Evolutionary conservation across 1,140 invertebrate genomes (phyloP), one percentile per base, ranked within the genome.

Genomic region (Drosophila willistoni): DNA sequence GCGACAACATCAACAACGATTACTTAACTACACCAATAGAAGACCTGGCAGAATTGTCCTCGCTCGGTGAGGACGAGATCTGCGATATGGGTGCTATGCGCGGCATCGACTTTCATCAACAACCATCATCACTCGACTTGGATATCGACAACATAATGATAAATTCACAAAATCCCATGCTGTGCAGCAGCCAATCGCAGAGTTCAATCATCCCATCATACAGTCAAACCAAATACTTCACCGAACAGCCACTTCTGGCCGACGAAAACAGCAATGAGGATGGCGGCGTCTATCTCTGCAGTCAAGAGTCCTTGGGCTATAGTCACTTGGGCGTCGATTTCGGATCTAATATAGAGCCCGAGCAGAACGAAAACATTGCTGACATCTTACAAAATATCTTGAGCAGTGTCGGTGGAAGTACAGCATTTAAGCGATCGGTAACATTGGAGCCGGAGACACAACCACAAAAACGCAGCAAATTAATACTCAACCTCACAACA

Each of bases 301-400:
- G 83, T 41, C 83, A 87, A 54, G 68, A 70, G 42, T 82, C 83
- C 10, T 44, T 86, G 67, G 82, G 82, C 71, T 67, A 82, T 62
- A 64, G 82, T 68, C 75, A 56, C 12, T 39, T 62, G 54, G 76
- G 10, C 36, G 56, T 61, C 34, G 73, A 63, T 25, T 68, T 67
- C 17, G 64, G 51, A 13, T 47, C 73, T 13, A 60, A 3, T 10
- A 42, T 39, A 3, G 19, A 36, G 14, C 25, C 22, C 42, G 75
- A 69, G 55, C 51, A 54, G 22, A 39, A 56, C 57, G 66, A 42
- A 39, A 66, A 39, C 42, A 61, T 59, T 39, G 75, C 65, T 60
- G 36, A 69, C 39, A 44, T 55, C 57, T 59, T 68, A 54, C 69
- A 36, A 51, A 56, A 71, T 51, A 36, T 36, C 19, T 25, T 36